Conservation (phyloP, 2,797 vertebrate genomes). For the Dendrocincla tyrannina region DNA sequence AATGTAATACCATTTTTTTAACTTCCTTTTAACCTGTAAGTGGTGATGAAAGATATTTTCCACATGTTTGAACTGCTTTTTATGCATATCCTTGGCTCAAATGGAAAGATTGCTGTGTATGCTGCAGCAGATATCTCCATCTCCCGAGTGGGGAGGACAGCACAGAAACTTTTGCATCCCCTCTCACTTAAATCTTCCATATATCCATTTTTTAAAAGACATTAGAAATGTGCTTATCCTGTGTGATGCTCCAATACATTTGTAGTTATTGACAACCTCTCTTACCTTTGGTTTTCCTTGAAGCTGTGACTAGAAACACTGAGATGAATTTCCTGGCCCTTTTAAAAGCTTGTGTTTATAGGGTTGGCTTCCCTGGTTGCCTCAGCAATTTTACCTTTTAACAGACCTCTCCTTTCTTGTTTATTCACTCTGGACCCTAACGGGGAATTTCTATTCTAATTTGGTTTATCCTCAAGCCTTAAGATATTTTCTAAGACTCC, state of each 20-base stretch:
- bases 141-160: background rate
- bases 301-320: background rate
- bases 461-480: background rate
- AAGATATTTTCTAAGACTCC: background rate
- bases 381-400: background rate
- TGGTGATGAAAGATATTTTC: conserved; percentile 48
- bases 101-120: background rate
- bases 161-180: conserved; percentile 22
- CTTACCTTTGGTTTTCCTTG: background rate
- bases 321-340: background rate
- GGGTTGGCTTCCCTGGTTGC: background rate
- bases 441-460: background rate
- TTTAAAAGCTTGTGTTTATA: background rate
- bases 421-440: background rate
- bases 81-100: conserved; percentile 26
- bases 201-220: background rate
- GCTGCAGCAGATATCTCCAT: conserved; percentile 15
- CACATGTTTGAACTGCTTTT: conserved; percentile 52
- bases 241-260: background rate
- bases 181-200: background rate
- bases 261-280: background rate
- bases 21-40: conserved; percentile 51
- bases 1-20: conserved; percentile 45
- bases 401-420: background rate
- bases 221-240: background rate